Evolutionary conservation across 2,888 invertebrate genomes (phyloP), one percentile per base, ranked within the genome.

Genomic region (Apodemia mormo): DNA sequence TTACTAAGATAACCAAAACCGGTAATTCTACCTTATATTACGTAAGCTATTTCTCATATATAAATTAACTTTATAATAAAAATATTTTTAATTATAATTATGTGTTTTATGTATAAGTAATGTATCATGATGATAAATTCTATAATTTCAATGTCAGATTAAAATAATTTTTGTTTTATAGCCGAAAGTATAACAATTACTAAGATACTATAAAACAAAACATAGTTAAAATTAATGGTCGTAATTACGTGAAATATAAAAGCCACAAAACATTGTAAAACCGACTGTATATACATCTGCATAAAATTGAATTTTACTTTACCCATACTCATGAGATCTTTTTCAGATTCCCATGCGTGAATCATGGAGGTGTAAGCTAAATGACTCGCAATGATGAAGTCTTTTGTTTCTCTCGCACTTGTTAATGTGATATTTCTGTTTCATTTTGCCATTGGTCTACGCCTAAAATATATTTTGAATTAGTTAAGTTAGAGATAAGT

Each of bases 331-430:
- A 65, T 65, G 68, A 68, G 68, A 65, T 68, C 68, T 65, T 58
- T 58, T 30, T 37, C 22, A 49, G 33, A 68, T 74, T 74, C 74
- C 71, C 74, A 74, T 73, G 73, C 54, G 65, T 73, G 74, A 74
- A 70, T 74, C 74, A 73, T 74, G 71, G 73, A 72, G 70, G 58
- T 58, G 58, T 58, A 58, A 30, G 58, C 33, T 33, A 33, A 49
- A 58, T 58, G 58, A 58, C 58, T 58, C 33, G 58, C 22, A 58
- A 58, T 58, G 58, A 58, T 58, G 58, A 9, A 9, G 7, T 30
- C 8, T 58, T 37, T 65, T 33, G 29, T 67, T 58, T 58, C 52
- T 12, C 30, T 70, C 37, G 29, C 14, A 22, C 40, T 67, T 40
- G 22, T 49, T 52, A 65, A 10, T 45, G 10, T 10, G 45, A 14